These are phyloP conservation scores for Centropyge bicolor DNA, from an alignment of 2,797 vertebrate species.

Conservation along the genomic window DNA sequence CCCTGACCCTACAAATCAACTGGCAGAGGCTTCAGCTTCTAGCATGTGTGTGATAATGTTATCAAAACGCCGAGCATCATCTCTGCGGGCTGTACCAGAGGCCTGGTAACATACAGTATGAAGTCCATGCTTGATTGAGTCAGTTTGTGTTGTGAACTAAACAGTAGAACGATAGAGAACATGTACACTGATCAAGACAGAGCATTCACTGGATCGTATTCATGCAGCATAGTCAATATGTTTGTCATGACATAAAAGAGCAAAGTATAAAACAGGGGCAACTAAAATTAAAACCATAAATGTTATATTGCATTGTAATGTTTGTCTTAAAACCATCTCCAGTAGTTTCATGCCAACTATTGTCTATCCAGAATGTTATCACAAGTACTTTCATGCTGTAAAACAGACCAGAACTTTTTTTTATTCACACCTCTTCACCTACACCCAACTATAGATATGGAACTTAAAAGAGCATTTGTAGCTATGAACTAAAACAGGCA, in stretches of 20 bases:
- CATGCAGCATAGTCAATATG: conserved; percentile 65
- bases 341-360: conserved; percentile 5
- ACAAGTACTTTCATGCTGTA: conserved; percentile 7
- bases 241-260: conserved; percentile 44
- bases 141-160: conserved; percentile 44
- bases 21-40: conserved; percentile 25
- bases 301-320: conserved; percentile 17
- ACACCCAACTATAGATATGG: background rate
- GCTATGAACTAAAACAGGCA: conserved; percentile 15
- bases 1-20: conserved; percentile 12
- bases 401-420: conserved; percentile 10
- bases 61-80: conserved; percentile 23
- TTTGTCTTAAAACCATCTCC: conserved; percentile 49
- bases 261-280: conserved; percentile 44
- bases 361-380: background rate
- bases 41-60: conserved; percentile 42
- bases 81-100: conserved; percentile 24
- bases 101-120: conserved; percentile 36
- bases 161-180: conserved; percentile 46
- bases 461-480: conserved; percentile 12
- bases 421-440: background rate
- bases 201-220: conserved; percentile 61
- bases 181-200: conserved; percentile 53
- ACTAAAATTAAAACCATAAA: conserved; percentile 9
- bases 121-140: conserved; percentile 62